Evolutionary conservation across 2,888 invertebrate species (phyloP).

Genomic region (Lydus trimaculatus): DNA sequence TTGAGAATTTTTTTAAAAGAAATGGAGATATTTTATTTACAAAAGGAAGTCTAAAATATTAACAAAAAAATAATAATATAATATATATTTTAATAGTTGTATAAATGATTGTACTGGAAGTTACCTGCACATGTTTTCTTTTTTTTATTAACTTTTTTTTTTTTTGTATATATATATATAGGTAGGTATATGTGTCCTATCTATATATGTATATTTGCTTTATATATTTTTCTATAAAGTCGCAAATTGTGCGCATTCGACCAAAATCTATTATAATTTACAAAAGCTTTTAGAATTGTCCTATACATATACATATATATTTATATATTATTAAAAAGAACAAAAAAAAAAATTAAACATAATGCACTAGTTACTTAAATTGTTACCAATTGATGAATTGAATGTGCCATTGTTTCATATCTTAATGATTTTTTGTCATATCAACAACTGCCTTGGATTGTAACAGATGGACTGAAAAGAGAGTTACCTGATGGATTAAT

Average conservation of each 20-base stretch:
- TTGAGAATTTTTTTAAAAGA: slow-evolving; percentile 32
- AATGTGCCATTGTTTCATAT: slow-evolving; percentile 38
- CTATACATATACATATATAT: background rate
- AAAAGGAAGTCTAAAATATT: slow-evolving; percentile 32
- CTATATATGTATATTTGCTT: too few species aligned
- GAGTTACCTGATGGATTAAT: slow-evolving; percentile 38
- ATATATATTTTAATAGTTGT: slow-evolving; percentile 53
- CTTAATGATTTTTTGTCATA: slow-evolving; percentile 34
- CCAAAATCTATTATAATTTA: slow-evolving; percentile 24
- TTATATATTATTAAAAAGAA: background rate
- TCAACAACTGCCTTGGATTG: slow-evolving; percentile 40
- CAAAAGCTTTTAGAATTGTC: slow-evolving; percentile 6
- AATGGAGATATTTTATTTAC: slow-evolving; percentile 52
- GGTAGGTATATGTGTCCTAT: too few species aligned
- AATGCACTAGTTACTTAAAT: slow-evolving; percentile 25
- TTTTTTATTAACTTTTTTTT: slow-evolving; percentile 18
- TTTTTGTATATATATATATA: slow-evolving; percentile 7
- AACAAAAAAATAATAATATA: slow-evolving; percentile 47
- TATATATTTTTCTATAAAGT: slow-evolving; percentile 27
- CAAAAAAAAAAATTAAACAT: too few species aligned
- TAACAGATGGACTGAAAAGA: slow-evolving; percentile 41
- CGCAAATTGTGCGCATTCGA: slow-evolving; percentile 16
- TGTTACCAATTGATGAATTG: slow-evolving; percentile 23
- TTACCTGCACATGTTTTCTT: slow-evolving; percentile 31
- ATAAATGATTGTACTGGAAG: slow-evolving; percentile 41